A percentile compares a stretch with the other conserved stretches of the same genome.
Evolutionary conservation across 1,140 invertebrate genomes (phyloP).

Genomic region (Tetranychus cinnabarinus): DNA sequence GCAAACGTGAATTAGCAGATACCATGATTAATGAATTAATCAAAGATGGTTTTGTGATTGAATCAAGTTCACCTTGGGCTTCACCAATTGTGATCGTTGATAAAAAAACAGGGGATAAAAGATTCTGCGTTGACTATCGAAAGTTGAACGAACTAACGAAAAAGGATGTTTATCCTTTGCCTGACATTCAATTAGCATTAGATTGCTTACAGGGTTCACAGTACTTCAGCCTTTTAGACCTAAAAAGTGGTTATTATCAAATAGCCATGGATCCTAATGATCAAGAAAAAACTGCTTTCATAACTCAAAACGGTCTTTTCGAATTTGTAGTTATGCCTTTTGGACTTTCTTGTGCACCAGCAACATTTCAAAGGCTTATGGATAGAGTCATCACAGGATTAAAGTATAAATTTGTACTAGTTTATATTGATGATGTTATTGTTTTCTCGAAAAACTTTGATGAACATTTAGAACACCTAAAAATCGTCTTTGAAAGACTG

Average conservation of each 20-base stretch:
- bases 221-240: constrained; percentile 6
- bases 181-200: constrained; percentile 18
- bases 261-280: neutral
- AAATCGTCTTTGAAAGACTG: too few species aligned
- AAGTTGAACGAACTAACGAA: constrained; percentile 19
- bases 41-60: constrained; percentile 23
- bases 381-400: too few species aligned
- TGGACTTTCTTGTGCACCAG: constrained; percentile 11
- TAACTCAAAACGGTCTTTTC: constrained; percentile 6
- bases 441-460: too few species aligned
- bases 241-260: constrained; percentile 7
- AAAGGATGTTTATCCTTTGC: constrained; percentile 20
- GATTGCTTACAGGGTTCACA: constrained; percentile 15
- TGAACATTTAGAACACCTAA: too few species aligned
- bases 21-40: constrained; percentile 10
- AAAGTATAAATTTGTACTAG: too few species aligned
- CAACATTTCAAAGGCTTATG: too few species aligned
- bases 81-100: constrained; percentile 24
- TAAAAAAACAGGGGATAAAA: constrained; percentile 24
- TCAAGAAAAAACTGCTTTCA: constrained; percentile 9
- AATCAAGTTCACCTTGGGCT: constrained; percentile 22
- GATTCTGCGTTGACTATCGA: constrained; percentile 30
- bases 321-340: constrained; percentile 14
- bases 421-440: too few species aligned
- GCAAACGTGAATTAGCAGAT: neutral